These are phyloP conservation scores for Sesia apiformis DNA, from an alignment of 2,888 invertebrate species.

Conservation along the genomic window DNA sequence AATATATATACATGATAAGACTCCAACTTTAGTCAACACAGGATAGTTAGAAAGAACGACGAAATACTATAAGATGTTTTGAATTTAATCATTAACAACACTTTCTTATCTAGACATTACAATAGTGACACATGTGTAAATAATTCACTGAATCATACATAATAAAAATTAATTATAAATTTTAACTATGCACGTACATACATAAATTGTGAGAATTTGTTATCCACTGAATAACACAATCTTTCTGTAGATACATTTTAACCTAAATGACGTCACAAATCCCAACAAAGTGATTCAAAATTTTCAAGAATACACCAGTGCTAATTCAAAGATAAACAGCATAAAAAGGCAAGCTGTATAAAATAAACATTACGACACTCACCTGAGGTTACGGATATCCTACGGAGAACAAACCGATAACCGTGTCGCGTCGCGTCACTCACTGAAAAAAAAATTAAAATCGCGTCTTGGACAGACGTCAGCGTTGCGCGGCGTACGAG, in stretches of 20 bases:
- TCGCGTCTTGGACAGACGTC: slow-evolving; percentile 21
- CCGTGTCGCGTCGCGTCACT: slow-evolving; percentile 50
- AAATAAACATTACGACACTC: slow-evolving; percentile 39
- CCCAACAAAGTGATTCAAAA: slow-evolving; percentile 19
- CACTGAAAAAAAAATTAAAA: slow-evolving; percentile 19
- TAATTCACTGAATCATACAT: slow-evolving; percentile 18
- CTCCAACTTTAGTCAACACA: too few relatives aligned
- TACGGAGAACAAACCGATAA: slow-evolving; percentile 53
- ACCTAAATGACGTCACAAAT: slow-evolving; percentile 16
- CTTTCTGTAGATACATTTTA: too few relatives aligned
- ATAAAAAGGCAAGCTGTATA: slow-evolving; percentile 21
- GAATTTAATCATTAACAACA: too few relatives aligned
- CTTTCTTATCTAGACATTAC: neutral
- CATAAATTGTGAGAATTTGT: too few relatives aligned
- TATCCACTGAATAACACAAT: too few relatives aligned
- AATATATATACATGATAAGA: too few relatives aligned
- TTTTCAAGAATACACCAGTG: slow-evolving; percentile 19
- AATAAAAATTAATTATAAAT: neutral
- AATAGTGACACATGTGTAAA: slow-evolving; percentile 12
- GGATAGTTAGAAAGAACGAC: too few relatives aligned
- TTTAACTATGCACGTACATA: too few relatives aligned
- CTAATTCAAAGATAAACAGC: slow-evolving; percentile 46
- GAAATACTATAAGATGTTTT: too few relatives aligned
- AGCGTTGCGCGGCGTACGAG: slow-evolving; percentile 29
- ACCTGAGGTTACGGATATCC: slow-evolving; percentile 53